Conservation (phyloP, 2,797 vertebrate genomes). For the Pogonophryne albipinna region DNA sequence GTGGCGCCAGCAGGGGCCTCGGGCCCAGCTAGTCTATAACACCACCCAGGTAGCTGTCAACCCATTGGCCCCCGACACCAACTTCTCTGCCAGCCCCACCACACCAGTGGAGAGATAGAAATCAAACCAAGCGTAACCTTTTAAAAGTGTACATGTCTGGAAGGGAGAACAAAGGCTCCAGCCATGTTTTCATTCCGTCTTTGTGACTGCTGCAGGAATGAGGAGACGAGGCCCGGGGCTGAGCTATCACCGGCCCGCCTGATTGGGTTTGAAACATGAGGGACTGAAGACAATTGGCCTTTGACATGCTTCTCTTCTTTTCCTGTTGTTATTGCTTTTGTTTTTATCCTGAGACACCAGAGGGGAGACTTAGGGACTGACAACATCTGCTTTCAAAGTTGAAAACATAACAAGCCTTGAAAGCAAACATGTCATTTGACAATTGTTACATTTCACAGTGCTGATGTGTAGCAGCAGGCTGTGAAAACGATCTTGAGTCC, state of each 20-base stretch:
- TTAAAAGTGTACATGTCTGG: conserved; percentile 72
- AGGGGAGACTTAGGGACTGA: conserved; percentile 49
- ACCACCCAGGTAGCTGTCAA: conserved; percentile 83
- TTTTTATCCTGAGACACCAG: conserved; percentile 37
- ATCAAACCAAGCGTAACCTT: conserved; percentile 79
- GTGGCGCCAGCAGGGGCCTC: conserved; percentile 75
- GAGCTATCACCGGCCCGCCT: conserved; percentile 58
- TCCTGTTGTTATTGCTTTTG: conserved; percentile 38
- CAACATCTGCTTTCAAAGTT: conserved; percentile 32
- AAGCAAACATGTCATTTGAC: conserved; percentile 32
- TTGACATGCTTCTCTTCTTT: conserved; percentile 57
- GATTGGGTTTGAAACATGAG: conserved; percentile 74
- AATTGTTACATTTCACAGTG: conserved; percentile 17
- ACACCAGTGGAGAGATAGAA: conserved; percentile 70
- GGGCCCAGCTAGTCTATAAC: conserved; percentile 69
- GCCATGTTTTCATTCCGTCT: conserved; percentile 68
- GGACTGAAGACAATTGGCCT: conserved; percentile 61
- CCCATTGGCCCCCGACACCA: conserved; percentile 63
- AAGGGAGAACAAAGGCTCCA: conserved; percentile 63
- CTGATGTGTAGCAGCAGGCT: conserved; percentile 20
- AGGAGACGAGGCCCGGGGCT: conserved; percentile 62
- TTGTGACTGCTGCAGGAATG: conserved; percentile 56
- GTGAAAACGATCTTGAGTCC: background rate
- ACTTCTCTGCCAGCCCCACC: conserved; percentile 62
- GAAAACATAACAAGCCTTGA: conserved; percentile 50